phyloP scores from a whole-genome alignment of 1,140 invertebrate species.

The Chelonus insularis region DNA sequence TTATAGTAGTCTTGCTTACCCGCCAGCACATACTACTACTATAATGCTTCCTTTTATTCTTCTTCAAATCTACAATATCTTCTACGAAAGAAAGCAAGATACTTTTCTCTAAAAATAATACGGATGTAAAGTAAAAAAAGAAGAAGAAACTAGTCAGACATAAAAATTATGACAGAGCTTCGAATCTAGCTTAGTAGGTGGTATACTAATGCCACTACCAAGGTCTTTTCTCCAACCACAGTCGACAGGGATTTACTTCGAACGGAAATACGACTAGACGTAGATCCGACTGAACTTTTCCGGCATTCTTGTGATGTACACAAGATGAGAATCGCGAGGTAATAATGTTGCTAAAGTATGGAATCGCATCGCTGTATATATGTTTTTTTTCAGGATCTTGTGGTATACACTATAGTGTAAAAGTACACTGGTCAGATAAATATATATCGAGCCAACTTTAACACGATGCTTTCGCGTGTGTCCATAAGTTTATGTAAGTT shows the following conservation, averaged over 20 bases:
- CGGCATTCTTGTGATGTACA: background rate
- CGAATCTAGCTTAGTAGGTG: background rate
- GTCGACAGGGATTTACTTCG: slow-evolving; percentile 23
- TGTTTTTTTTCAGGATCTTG: background rate
- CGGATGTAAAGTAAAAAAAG: background rate
- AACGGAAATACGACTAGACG: slow-evolving; percentile 29
- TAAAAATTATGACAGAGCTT: background rate
- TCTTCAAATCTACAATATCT: background rate
- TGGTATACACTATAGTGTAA: background rate
- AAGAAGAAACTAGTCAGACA: background rate
- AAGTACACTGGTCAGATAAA: background rate
- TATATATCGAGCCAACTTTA: background rate
- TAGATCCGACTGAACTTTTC: slow-evolving; percentile 21
- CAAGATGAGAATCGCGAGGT: slow-evolving; percentile 15
- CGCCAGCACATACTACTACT: background rate
- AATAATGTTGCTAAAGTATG: slow-evolving; percentile 28
- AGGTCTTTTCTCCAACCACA: slow-evolving; percentile 1
- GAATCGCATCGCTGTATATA: slow-evolving; percentile 15
- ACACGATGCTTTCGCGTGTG: slow-evolving; percentile 7
- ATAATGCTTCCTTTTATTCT: background rate
- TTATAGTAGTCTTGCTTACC: background rate
- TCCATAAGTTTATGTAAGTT: slow-evolving; percentile 15
- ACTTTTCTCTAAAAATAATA: background rate
- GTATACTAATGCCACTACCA: slow-evolving; percentile 1
- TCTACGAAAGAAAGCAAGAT: too few relatives aligned